A percentile compares a stretch with the other conserved stretches of the same genome.
These are phyloP conservation scores for Rhinolophus ferrumequinum DNA, from an alignment of 2,113 vertebrate genomes.

Conservation along the genomic window DNA sequence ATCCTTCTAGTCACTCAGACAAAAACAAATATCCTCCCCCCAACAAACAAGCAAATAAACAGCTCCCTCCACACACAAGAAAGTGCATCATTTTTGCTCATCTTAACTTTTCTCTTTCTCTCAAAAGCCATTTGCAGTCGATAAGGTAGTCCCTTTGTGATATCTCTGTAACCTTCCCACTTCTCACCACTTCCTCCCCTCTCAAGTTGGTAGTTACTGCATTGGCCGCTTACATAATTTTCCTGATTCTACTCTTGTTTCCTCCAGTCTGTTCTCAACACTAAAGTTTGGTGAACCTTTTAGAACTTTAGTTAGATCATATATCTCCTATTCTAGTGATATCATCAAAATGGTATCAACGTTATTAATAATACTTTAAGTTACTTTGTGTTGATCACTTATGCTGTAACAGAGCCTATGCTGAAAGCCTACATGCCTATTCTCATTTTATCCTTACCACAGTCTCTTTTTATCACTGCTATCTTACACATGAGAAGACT, in stretches of 20 bases:
- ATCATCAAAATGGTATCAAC: neutral
- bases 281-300: neutral
- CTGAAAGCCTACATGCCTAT: neutral
- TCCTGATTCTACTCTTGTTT: neutral
- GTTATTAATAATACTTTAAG: neutral
- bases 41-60: neutral
- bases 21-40: neutral
- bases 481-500: neutral
- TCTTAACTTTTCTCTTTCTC: neutral
- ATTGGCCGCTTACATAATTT: neutral
- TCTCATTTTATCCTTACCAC: neutral
- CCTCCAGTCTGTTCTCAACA: neutral
- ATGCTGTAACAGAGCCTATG: neutral
- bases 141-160: neutral
- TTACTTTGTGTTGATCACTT: neutral
- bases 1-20: neutral
- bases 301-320: neutral
- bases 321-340: neutral
- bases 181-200: neutral
- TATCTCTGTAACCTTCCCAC: neutral
- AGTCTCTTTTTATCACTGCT: neutral
- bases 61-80: neutral
- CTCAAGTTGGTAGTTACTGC: neutral
- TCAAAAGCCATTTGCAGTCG: neutral
- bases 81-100: neutral